A percentile compares a stretch with the other conserved stretches of the same genome.
These are phyloP conservation scores for Melanitta fusca DNA, from an alignment of 2,797 vertebrate species.

Conservation along the genomic window DNA sequence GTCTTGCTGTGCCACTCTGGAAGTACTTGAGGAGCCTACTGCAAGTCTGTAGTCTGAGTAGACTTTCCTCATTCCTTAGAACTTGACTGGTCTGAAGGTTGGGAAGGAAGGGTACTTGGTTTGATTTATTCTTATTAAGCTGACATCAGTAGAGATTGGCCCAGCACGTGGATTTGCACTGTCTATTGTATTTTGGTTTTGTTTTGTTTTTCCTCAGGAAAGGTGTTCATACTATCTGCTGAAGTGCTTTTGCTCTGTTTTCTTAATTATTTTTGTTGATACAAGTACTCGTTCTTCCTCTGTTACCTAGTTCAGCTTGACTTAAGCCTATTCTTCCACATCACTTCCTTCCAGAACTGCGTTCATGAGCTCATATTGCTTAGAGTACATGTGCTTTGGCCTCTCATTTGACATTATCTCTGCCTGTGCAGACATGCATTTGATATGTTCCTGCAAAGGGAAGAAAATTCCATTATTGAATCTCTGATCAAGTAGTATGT, in stretches of 20 bases:
- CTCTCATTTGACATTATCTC: background rate
- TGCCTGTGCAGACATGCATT: background rate
- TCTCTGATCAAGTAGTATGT: background rate
- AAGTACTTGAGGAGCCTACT: background rate
- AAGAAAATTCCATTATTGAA: background rate
- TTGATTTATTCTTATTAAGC: background rate
- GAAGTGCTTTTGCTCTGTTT: background rate
- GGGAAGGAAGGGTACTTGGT: background rate
- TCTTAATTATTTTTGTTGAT: background rate
- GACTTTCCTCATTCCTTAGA: background rate
- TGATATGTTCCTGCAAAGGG: background rate
- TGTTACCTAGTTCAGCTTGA: background rate
- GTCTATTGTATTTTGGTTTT: background rate
- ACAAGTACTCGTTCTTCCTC: background rate
- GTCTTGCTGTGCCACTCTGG: background rate
- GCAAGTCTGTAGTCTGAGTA: background rate
- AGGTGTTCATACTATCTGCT: background rate
- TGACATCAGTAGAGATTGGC: background rate
- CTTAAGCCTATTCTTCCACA: background rate
- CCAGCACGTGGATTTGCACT: background rate
- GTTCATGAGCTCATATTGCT: background rate
- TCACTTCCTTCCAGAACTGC: background rate
- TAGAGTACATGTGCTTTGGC: background rate
- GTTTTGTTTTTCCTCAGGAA: background rate
- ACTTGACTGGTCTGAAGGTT: background rate